A percentile compares a stretch with the other conserved stretches of the same genome.
Evolutionary conservation across 2,113 vertebrate genomes (phyloP).

Genomic region (Empidonax traillii): DNA sequence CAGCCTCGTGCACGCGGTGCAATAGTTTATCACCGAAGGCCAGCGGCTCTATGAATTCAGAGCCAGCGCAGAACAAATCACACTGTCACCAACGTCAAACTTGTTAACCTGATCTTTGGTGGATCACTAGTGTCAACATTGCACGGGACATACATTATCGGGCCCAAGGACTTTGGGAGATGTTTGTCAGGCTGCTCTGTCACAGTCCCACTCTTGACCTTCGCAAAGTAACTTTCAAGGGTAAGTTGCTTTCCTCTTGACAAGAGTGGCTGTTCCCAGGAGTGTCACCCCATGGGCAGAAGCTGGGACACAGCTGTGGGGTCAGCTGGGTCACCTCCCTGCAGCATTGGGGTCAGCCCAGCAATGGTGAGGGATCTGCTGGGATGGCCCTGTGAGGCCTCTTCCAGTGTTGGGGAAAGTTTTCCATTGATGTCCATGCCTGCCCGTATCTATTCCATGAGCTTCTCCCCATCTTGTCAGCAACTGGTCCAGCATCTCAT

Average conservation of each 20-base stretch:
- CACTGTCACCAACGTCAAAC: constrained; percentile 75
- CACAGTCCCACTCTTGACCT: constrained; percentile 64
- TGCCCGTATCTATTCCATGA: not conserved
- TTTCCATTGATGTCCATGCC: not conserved
- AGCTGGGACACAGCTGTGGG: not conserved
- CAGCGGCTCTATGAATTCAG: constrained; percentile 52
- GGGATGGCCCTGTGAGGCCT: not conserved
- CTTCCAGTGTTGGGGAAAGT: not conserved
- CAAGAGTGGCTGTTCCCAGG: not conserved
- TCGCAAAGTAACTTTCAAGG: constrained; percentile 77
- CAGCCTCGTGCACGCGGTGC: not conserved
- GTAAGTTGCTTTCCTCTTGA: constrained; percentile 35
- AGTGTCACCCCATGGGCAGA: not conserved
- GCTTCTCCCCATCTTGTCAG: not conserved
- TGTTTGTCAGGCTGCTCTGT: constrained; percentile 79
- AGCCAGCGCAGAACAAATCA: constrained; percentile 66
- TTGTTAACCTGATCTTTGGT: constrained; percentile 70
- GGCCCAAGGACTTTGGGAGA: constrained; percentile 78
- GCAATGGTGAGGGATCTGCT: not conserved
- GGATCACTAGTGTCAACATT: constrained; percentile 75
- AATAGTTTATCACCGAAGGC: constrained; percentile 71
- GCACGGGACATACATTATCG: constrained; percentile 78
- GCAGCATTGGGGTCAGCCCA: not conserved
- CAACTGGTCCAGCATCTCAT: not conserved
- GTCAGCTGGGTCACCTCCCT: not conserved